Evolutionary conservation across 2,888 invertebrate genomes (phyloP).

Genomic region (Lordiphosa fenestrarum): DNA sequence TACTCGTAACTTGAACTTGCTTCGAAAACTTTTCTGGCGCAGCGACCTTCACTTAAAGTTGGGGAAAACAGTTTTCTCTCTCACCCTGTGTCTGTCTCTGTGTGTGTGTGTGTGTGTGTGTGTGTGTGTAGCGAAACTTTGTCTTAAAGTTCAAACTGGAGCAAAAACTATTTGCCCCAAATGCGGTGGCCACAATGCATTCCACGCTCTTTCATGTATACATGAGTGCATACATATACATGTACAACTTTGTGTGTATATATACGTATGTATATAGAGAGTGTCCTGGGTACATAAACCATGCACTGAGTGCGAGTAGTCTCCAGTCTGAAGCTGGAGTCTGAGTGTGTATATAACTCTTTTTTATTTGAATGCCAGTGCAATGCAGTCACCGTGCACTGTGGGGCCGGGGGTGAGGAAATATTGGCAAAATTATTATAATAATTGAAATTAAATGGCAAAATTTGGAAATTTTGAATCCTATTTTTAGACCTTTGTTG

Average conservation of each 20-base stretch:
- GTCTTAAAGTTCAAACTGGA: conserved; percentile 70
- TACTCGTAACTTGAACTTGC: conserved; percentile 48
- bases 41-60: conserved; percentile 72
- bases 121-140: conserved; percentile 50
- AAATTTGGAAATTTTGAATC: no score
- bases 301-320: conserved; percentile 13
- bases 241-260: conserved; percentile 3
- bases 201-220: conserved; percentile 16
- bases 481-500: no score
- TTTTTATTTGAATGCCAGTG: conserved; percentile 38
- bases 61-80: conserved; percentile 15
- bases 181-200: conserved; percentile 45
- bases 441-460: no score
- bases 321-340: conserved; percentile 16
- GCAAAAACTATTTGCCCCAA: conserved; percentile 75
- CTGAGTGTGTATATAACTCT: conserved; percentile 35
- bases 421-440: no score
- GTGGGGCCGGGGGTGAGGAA: background rate
- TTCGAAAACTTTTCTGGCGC: conserved; percentile 50
- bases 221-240: conserved; percentile 9
- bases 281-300: conserved; percentile 17
- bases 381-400: conserved; percentile 22
- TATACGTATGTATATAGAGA: conserved; percentile 11
- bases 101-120: conserved; percentile 8
- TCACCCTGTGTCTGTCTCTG: conserved; percentile 1